Base-by-base conservation (phyloP, 2,888 invertebrate species). In the Metacarcinus magister region DNA sequence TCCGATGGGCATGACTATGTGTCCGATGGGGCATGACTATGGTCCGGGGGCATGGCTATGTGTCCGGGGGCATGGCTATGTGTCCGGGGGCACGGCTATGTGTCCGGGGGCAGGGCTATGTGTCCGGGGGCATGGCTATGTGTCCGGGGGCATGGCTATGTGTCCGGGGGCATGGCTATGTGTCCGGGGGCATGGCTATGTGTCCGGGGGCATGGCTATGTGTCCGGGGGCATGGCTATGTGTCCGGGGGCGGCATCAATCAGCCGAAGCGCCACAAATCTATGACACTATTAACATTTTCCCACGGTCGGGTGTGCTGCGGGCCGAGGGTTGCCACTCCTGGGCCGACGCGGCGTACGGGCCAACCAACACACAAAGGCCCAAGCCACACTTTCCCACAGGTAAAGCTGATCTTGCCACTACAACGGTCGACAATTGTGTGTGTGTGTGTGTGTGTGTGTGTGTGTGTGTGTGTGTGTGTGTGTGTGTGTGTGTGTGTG, bases 201-300 rank as follows among this genome's bases (percentile, higher is more conserved):
- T 19, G n/a, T 67, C 67, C 2, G 23, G 67, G n/a, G 67, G 67
- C 5, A 67, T 23, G 23, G 23, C 67, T 67, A n/a, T 67, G 67
- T 7, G 67, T 2, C 2, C n/a, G 10, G 67, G 67, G 67, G 23
- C 67, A 67, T 19, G 23, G 67, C 67, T 67, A 1, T 67, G 67
- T 19, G 67, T 67, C n/a, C n/a, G 16, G 67, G 67, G 60, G 67
- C 3, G n/a, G 48, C 48, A 92, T 54, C 54, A 48, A 92, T 92
- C 46, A 92, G 48, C 23, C 32, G n/a, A 16, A 23, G 54, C n/a
- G 32, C 43, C 94, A 43, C 43, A 60, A 75, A 94, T 94, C 94
- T 67, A 94, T 32, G 94, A 28, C 16, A 67, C 75, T 94, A 94
- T 94, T 94, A 94, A 94, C 94, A 94, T 67, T 94, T 94, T 94